Conservation (phyloP, 1,140 invertebrate species). For the Pseudachorutes palmiensis region DNA sequence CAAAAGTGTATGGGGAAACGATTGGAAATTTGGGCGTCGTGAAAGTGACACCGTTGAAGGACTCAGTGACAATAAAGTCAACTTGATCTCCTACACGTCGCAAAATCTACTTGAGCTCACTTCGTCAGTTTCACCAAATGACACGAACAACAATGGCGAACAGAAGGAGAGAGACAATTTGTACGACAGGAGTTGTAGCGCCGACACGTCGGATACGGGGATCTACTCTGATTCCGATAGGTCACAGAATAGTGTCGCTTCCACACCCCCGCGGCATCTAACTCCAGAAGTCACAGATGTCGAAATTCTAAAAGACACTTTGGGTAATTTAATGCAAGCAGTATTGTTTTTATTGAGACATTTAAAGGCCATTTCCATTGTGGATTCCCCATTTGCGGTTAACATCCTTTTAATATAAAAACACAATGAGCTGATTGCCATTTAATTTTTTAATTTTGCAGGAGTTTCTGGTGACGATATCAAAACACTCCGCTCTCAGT, state of each 20-base stretch:
- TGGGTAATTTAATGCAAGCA: too few species aligned
- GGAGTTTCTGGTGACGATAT: too few species aligned
- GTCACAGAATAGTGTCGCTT: not conserved
- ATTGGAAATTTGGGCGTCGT: not conserved
- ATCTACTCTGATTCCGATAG: not conserved
- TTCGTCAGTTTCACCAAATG: too few species aligned
- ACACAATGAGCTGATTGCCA: too few species aligned
- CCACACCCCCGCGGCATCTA: not conserved
- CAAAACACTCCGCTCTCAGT: too few species aligned
- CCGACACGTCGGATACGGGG: not conserved
- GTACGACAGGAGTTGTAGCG: not conserved
- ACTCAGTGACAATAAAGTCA: too few species aligned
- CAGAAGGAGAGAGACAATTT: not conserved
- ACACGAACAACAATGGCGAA: not conserved
- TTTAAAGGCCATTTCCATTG: too few species aligned
- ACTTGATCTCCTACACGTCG: not conserved
- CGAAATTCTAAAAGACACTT: not conserved
- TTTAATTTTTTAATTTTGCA: too few species aligned
- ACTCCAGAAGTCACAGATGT: not conserved
- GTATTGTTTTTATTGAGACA: too few species aligned
- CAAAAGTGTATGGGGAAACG: slow-evolving; percentile 3
- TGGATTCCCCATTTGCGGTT: too few species aligned
- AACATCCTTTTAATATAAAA: too few species aligned
- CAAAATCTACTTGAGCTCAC: not conserved
- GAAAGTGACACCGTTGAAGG: not conserved